Conservation (phyloP, 1,140 invertebrate species). For the Cotesia vestalis region DNA sequence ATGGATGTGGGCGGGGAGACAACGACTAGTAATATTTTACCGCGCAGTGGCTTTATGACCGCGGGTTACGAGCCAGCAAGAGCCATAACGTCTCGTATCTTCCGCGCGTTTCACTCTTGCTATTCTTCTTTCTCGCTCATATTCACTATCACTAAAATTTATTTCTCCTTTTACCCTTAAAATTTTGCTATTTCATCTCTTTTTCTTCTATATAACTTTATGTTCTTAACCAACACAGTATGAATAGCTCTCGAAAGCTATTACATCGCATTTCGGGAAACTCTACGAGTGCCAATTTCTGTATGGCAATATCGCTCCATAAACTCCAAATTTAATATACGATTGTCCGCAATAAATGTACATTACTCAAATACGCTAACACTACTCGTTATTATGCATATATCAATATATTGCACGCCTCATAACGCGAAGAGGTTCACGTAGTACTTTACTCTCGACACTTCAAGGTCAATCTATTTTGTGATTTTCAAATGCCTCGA, state of each 20-base stretch:
- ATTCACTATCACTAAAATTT: slow-evolving; percentile 15
- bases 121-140: slow-evolving; percentile 29
- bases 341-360: slow-evolving; percentile 22
- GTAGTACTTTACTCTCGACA: too few species aligned
- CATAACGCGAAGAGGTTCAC: too few species aligned
- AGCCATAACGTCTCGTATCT: slow-evolving; percentile 60
- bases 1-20: slow-evolving; percentile 40
- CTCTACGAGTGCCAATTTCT: slow-evolving; percentile 58
- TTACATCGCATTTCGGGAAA: slow-evolving; percentile 46
- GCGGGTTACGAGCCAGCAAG: slow-evolving; percentile 65
- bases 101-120: slow-evolving; percentile 28
- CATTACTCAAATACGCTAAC: too few species aligned
- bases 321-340: slow-evolving; percentile 58
- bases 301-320: slow-evolving; percentile 56
- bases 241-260: background rate
- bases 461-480: too few species aligned
- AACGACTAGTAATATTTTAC: slow-evolving; percentile 59
- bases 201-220: slow-evolving; percentile 32
- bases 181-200: background rate
- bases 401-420: too few species aligned
- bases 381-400: too few species aligned
- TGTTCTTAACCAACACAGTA: slow-evolving; percentile 3
- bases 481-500: too few species aligned
- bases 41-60: slow-evolving; percentile 64
- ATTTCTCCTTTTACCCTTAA: too few species aligned